Conservation (phyloP, 2,888 invertebrate genomes). For the Drosophila kokeensis region DNA sequence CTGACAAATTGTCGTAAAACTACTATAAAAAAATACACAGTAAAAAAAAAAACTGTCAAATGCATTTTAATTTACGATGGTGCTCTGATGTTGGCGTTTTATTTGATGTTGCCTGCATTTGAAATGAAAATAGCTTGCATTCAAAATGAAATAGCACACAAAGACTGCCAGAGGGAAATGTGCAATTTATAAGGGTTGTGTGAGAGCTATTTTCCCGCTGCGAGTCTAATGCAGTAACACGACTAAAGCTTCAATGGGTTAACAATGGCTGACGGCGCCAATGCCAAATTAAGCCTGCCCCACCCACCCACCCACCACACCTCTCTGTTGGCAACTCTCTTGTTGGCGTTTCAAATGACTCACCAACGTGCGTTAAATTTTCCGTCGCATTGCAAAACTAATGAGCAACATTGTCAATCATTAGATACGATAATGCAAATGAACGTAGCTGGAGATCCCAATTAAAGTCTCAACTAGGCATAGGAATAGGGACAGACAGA, state of each 20-base stretch:
- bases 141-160: slow-evolving; percentile 58
- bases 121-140: slow-evolving; percentile 54
- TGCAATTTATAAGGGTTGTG: slow-evolving; percentile 27
- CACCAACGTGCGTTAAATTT: slow-evolving; percentile 49
- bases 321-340: neutral
- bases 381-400: slow-evolving; percentile 60
- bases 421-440: slow-evolving; percentile 83
- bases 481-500: neutral
- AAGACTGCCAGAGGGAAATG: slow-evolving; percentile 5
- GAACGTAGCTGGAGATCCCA: slow-evolving; percentile 53
- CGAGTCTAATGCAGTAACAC: slow-evolving; percentile 27
- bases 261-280: slow-evolving; percentile 21
- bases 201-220: neutral
- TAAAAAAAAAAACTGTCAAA: slow-evolving; percentile 69
- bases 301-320: neutral
- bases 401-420: slow-evolving; percentile 79
- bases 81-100: slow-evolving; percentile 6
- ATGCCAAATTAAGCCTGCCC: slow-evolving; percentile 1
- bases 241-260: slow-evolving; percentile 38
- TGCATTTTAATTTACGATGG: slow-evolving; percentile 65
- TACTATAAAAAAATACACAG: slow-evolving; percentile 6
- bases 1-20: slow-evolving; percentile 58
- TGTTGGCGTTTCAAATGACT: slow-evolving; percentile 42
- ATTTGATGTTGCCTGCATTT: slow-evolving; percentile 36
- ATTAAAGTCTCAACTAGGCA: slow-evolving; percentile 4